These are phyloP conservation scores for Scaptomyza parva DNA, from an alignment of 2,888 invertebrate genomes.

Conservation along the genomic window DNA sequence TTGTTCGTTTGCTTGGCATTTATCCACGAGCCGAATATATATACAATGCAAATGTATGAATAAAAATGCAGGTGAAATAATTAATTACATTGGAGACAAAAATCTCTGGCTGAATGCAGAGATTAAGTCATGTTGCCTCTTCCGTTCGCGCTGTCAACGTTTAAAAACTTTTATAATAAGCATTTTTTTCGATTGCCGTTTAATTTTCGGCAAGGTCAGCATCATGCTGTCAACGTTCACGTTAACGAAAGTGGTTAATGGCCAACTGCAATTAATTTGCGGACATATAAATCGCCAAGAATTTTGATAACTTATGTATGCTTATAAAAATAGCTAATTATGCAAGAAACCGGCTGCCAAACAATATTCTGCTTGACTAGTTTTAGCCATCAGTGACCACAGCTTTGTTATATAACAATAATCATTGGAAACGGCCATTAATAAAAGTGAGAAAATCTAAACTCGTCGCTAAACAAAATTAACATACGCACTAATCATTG, in stretches of 20 bases:
- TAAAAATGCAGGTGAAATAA: constrained; percentile 52
- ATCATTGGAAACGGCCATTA: constrained; percentile 57
- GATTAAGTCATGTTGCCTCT: constrained; percentile 38
- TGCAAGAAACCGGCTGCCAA: constrained; percentile 65
- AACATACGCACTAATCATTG: constrained; percentile 70
- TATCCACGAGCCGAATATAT: constrained; percentile 46
- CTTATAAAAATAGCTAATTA: constrained; percentile 67
- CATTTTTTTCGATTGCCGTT: constrained; percentile 46
- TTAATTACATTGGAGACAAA: constrained; percentile 46
- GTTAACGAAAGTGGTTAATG: constrained; percentile 71
- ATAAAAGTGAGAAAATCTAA: constrained; percentile 61
- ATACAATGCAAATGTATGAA: constrained; percentile 5
- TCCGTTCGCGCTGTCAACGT: constrained; percentile 46
- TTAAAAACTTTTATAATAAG: constrained; percentile 49
- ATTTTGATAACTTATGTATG: constrained; percentile 43
- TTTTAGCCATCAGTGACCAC: constrained; percentile 43
- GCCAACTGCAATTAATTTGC: constrained; percentile 65
- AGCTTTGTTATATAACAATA: constrained; percentile 69
- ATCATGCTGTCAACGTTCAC: constrained; percentile 45
- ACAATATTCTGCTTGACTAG: constrained; percentile 39
- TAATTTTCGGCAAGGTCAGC: constrained; percentile 64
- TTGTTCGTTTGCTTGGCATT: constrained; percentile 8
- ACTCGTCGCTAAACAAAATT: constrained; percentile 57
- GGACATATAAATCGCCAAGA: constrained; percentile 40
- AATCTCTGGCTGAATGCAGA: constrained; percentile 21